Base-by-base conservation (phyloP, 2,797 vertebrate species). In the Cuculus canorus region DNA sequence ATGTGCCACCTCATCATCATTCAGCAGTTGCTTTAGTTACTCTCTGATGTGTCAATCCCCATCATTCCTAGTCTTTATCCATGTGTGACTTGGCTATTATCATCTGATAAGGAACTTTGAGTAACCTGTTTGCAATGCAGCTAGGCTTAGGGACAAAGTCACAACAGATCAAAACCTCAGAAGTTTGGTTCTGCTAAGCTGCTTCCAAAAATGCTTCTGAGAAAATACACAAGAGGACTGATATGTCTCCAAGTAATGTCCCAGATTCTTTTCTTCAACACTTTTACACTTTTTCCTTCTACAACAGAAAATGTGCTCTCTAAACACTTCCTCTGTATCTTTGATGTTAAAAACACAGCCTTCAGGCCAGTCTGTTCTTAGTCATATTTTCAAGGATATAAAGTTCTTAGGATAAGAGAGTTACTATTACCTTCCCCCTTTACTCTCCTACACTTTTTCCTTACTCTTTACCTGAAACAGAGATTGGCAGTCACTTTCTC, bases 291-390 rank as follows among this genome's bases (percentile, higher is more conserved):
- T 82, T 50, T 60, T 25, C 82, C 87, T 93, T 85, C 92, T 27
- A 7, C 1, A 1, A 87, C 25, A 50, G 65, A 41, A 81, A 81
- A 69, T 27, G 76, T 61, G 77, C 79, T 96, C 53, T 87, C 91
- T 65, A 48, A 95, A 92, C 82, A 24, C 27, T 78, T 63, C 84
- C 65, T 41, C 79, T 47, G 41, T 28, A 37, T 52, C 86, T 93
- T 43, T 93, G 93, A 94, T 81, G 93, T 83, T 61, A 30, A 50
- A 93, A 68, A 45, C 71, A 64, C 11, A 84, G 50, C 91, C 93
- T 86, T 69, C 30, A 12, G 92, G 93, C 91, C 82, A 54, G 39
- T 13, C 88, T 95, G 83, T 68, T 96, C 64, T 9, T 28, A 93
- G 81, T n/a, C 71, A 14, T 50, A 9, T 61, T 78, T 57, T 39